Percentiles rank a stretch among this genome's conserved stretches.
These are phyloP conservation scores for Antechinus stuartii DNA, from an alignment of 2,113 vertebrate genomes.

Conservation along the genomic window DNA sequence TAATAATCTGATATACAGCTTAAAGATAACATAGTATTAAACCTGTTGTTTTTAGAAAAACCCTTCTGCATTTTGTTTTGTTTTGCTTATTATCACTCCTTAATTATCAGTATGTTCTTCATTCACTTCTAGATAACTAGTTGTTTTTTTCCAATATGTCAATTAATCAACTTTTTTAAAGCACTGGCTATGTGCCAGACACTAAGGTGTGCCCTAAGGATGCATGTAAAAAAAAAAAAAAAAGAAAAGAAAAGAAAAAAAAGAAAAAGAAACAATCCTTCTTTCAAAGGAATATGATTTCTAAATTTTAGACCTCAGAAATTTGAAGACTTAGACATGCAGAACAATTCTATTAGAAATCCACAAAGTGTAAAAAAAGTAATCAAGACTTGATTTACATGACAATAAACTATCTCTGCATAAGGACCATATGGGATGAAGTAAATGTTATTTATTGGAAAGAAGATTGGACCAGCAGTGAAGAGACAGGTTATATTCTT, in stretches of 20 bases:
- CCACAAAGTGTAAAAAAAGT: not conserved
- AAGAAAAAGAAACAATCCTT: not conserved
- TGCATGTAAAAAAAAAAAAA: not conserved
- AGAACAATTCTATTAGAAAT: not conserved
- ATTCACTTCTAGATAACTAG: not conserved
- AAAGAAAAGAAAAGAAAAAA: not conserved
- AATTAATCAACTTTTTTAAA: not conserved
- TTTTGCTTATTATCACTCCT: not conserved
- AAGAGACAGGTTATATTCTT: not conserved
- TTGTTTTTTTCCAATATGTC: not conserved
- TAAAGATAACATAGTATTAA: not conserved
- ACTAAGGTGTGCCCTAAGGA: not conserved
- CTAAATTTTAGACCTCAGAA: not conserved
- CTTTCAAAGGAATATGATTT: not conserved
- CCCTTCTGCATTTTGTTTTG: not conserved
- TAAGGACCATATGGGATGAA: not conserved
- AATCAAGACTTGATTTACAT: not conserved
- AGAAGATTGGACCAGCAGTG: not conserved
- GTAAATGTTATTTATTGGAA: not conserved
- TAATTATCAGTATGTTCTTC: not conserved
- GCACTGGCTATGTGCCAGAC: too few relatives aligned
- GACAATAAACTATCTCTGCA: not conserved
- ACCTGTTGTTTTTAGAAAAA: not conserved
- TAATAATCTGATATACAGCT: not conserved
- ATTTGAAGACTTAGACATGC: not conserved